phyloP scores from a whole-genome alignment of 2,113 vertebrate genomes.

The Cryptomyrus ogoouensis region DNA sequence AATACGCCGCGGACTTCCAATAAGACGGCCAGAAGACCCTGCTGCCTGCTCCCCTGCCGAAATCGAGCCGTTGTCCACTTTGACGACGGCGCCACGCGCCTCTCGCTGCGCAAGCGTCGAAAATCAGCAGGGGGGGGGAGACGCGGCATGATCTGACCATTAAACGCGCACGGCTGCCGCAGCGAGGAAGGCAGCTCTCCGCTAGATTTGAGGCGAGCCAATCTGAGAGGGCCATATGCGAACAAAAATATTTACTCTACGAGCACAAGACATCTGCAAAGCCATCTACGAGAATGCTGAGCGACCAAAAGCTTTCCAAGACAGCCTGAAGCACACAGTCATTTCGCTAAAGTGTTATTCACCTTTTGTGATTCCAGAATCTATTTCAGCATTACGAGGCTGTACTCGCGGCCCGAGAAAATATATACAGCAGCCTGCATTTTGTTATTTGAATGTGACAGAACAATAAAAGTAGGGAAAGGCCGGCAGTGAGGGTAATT shows the following conservation, averaged over 20 bases:
- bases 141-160: not conserved
- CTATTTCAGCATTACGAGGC: not conserved
- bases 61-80: not conserved
- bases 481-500: not conserved
- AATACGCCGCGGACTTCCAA: constrained; percentile 19
- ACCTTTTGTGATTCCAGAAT: not conserved
- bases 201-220: not conserved
- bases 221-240: not conserved
- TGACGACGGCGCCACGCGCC: not conserved
- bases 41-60: not conserved
- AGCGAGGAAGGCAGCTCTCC: not conserved
- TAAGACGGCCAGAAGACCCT: constrained; percentile 1
- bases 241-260: not conserved
- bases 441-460: not conserved
- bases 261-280: not conserved
- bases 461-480: not conserved
- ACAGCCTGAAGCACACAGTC: not conserved
- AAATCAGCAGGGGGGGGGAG: not conserved
- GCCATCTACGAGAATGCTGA: not conserved
- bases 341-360: not conserved
- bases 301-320: not conserved
- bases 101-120: not conserved
- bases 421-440: not conserved
- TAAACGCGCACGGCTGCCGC: not conserved
- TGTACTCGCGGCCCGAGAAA: not conserved